phyloP scores from a whole-genome alignment of 1,140 invertebrate genomes.

The Acromyrmex heyeri region DNA sequence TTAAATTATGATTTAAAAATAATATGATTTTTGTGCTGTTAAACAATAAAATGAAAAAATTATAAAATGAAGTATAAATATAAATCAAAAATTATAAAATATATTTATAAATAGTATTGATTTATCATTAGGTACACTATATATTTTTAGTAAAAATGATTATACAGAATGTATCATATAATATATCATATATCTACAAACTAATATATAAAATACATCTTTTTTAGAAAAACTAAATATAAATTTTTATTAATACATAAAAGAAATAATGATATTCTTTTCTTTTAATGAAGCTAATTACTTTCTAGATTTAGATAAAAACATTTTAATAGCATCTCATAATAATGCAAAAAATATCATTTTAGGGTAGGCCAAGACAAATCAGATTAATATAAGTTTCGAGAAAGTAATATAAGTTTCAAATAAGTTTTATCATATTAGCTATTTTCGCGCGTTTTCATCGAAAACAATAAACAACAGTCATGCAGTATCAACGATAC shows the following conservation, averaged over 20 bases:
- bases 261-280: not conserved
- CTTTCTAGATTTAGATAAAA: not conserved
- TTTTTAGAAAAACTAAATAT: not conserved
- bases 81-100: not conserved
- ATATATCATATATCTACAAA: not conserved
- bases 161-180: not conserved
- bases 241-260: not conserved
- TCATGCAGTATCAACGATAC: no score
- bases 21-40: not conserved
- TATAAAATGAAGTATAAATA: not conserved
- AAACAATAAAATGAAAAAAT: not conserved
- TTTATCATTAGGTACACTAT: not conserved
- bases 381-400: no score
- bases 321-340: not conserved
- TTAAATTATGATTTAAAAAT: slow-evolving; percentile 2
- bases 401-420: no score
- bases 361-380: no score
- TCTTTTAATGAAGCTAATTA: not conserved
- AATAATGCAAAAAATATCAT: not conserved
- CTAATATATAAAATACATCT: not conserved
- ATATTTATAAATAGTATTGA: not conserved
- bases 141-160: not conserved
- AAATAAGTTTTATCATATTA: no score
- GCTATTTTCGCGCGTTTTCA: no score
- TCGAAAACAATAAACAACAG: no score